Percentiles rank a stretch among this genome's conserved stretches.
These are phyloP conservation scores for Trissolcus brochymenae DNA, from an alignment of 2,888 invertebrate genomes.

Conservation along the genomic window DNA sequence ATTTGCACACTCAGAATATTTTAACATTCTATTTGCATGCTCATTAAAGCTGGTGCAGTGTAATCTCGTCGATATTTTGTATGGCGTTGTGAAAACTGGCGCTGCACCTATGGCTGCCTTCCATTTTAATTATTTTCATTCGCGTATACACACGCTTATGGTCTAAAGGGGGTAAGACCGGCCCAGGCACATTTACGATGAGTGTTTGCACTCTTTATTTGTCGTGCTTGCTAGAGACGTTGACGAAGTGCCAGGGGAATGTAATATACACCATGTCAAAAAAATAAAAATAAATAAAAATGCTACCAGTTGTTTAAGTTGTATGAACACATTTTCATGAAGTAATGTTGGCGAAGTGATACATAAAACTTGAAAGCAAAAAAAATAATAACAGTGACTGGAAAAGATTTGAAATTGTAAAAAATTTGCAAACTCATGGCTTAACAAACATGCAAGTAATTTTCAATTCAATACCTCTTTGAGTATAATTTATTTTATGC, in stretches of 20 bases:
- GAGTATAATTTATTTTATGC: too few relatives aligned
- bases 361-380: conserved; percentile 45
- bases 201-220: conserved; percentile 68
- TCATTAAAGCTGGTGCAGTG: conserved; percentile 71
- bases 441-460: background rate
- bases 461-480: conserved; percentile 1
- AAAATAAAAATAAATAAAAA: conserved; percentile 27
- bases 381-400: conserved; percentile 46
- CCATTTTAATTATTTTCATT: conserved; percentile 72
- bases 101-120: conserved; percentile 62
- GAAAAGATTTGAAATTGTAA: conserved; percentile 51
- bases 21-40: conserved; percentile 75
- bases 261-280: conserved; percentile 60
- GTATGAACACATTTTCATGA: conserved; percentile 56
- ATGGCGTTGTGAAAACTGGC: conserved; percentile 59
- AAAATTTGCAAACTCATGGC: conserved; percentile 16
- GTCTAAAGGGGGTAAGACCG: conserved; percentile 48
- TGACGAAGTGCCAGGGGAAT: conserved; percentile 62
- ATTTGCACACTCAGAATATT: conserved; percentile 75
- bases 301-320: conserved; percentile 55
- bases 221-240: conserved; percentile 62
- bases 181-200: conserved; percentile 62
- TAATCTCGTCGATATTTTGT: conserved; percentile 75
- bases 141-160: conserved; percentile 53
- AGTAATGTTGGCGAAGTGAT: conserved; percentile 53